These are phyloP conservation scores for Eutolmus rufibarbis DNA, from an alignment of 2,888 invertebrate genomes.

Conservation along the genomic window DNA sequence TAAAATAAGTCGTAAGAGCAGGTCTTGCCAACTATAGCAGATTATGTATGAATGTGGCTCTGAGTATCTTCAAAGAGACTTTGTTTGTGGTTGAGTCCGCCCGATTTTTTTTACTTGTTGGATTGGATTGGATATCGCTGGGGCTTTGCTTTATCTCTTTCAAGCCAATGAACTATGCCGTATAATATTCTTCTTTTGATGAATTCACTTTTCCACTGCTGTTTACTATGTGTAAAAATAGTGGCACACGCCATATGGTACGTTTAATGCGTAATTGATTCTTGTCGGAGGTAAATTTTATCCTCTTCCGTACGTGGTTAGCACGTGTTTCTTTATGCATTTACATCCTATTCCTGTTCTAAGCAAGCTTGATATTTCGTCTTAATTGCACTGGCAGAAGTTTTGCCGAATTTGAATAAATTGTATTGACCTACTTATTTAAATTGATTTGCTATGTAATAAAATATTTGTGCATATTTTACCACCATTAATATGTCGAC, in stretches of 20 bases:
- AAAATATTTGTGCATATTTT: neutral
- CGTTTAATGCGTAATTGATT: neutral
- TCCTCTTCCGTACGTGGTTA: neutral
- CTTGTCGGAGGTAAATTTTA: neutral
- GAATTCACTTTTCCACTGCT: neutral
- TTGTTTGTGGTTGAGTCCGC: neutral
- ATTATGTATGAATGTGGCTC: neutral
- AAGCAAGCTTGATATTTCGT: neutral
- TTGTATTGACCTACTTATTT: neutral
- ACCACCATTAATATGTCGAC: neutral
- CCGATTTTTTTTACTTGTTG: neutral
- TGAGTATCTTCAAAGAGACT: neutral
- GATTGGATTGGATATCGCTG: neutral
- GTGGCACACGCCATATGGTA: slow-evolving; percentile 18
- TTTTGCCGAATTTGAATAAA: neutral
- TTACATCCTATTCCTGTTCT: neutral
- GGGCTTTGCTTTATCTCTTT: neutral
- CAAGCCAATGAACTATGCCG: neutral
- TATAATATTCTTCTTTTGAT: neutral
- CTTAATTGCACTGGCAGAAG: neutral
- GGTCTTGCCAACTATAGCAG: neutral
- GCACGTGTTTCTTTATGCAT: neutral
- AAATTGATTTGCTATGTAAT: neutral
- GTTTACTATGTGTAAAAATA: slow-evolving; percentile 6
- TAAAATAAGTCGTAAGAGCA: neutral